Base-by-base conservation (phyloP, 1,140 invertebrate genomes). In the Lasioglossum albipes region DNA sequence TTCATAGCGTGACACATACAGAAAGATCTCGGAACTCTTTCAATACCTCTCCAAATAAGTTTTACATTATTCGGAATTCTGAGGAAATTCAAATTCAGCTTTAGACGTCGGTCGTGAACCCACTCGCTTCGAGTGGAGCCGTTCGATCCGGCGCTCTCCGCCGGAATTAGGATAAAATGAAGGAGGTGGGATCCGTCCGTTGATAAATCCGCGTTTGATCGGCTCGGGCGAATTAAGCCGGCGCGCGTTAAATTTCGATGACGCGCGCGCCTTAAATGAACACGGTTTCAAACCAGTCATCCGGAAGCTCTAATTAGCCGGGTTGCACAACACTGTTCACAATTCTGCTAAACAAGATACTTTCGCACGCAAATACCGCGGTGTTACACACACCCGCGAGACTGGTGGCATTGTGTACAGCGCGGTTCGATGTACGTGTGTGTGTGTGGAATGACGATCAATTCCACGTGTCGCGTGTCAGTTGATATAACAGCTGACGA, bases 271-370 rank as follows among this genome's bases (percentile, higher is more conserved):
- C 42, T 62, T 68, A 41, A 73, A 75, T 49, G 72, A 54, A 61
- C 54, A 54, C 18, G 52, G 54, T 68, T 75, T 69, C 73, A 4
- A 52, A 2, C 18, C 61, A 67, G 62, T 59, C 77, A 74, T 45
- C 52, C 62, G 52, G 20, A 74, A 67, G 27, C 36, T 49, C 62
- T 59, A 79, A 79, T 74, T 79, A 79, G 22, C 22, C 70, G 20
- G 13, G 69, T 79, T 66, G 41, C 52, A 52, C 62, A 79, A 79
- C 77, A 2, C 6, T 16, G 36, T 73, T 73, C 31, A 20, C 36
- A n/a, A 79, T 74, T 74, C 71, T 22, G 52, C 71, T 66, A 79
- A 79, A 79, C 77, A 59, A 79, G 77, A 74, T 74, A 79, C 62
- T 59, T 79, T 74, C 62, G 71, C 71, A 74, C 49, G 77, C 71